phyloP scores from a whole-genome alignment of 1,140 invertebrate species.

The Lethrus apterus region DNA sequence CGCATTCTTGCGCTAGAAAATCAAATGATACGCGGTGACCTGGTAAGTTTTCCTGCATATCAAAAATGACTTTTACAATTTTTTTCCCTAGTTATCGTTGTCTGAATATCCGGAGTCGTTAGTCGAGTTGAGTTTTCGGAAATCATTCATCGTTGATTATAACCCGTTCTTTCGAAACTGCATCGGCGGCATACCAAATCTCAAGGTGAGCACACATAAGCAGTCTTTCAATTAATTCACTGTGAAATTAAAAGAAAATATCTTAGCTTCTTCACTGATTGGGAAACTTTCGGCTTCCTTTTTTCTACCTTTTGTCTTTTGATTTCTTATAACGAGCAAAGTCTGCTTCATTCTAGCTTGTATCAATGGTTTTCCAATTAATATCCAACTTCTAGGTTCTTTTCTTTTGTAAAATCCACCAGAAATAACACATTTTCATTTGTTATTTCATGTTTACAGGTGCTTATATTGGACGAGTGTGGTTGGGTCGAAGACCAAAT shows the following conservation, averaged over 20 bases:
- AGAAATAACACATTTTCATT: too few species aligned
- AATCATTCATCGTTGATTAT: constrained; percentile 22
- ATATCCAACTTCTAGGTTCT: too few species aligned
- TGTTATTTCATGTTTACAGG: constrained; percentile 26
- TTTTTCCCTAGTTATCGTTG: constrained; percentile 10
- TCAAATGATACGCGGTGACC: constrained; percentile 20
- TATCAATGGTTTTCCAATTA: too few species aligned
- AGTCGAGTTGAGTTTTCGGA: constrained; percentile 28
- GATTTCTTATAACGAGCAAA: too few species aligned
- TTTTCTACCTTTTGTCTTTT: background rate
- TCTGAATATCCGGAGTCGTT: constrained; percentile 25
- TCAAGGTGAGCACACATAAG: constrained; percentile 23
- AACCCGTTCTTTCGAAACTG: constrained; percentile 25
- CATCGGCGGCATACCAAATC: constrained; percentile 23
- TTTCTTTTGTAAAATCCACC: too few species aligned
- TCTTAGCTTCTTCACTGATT: too few species aligned
- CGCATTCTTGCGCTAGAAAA: constrained; percentile 30
- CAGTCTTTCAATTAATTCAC: too few species aligned
- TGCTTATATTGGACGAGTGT: constrained; percentile 32
- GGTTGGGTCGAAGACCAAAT: constrained; percentile 26
- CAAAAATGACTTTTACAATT: constrained; percentile 1
- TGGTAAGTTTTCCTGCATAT: constrained; percentile 18
- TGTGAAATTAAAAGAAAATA: too few species aligned
- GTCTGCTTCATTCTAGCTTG: too few species aligned
- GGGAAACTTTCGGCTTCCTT: too few species aligned